phyloP scores from a whole-genome alignment of 1,140 invertebrate genomes.

The Heliconius hermathena region DNA sequence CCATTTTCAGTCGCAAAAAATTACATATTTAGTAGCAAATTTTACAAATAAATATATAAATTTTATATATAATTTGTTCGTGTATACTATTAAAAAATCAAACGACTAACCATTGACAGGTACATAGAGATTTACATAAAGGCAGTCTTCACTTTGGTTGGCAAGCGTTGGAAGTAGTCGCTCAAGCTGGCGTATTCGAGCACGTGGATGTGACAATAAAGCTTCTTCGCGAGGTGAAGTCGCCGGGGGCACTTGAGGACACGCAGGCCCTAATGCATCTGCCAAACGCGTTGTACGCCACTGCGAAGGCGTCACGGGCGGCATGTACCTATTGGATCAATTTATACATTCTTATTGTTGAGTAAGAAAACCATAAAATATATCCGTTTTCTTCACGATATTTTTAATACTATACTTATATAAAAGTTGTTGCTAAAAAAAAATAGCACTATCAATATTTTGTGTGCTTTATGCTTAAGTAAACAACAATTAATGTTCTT shows the following conservation, averaged over 20 bases:
- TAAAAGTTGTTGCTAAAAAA: too few species aligned
- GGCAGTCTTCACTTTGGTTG: slow-evolving; percentile 98
- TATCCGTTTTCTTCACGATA: too few species aligned
- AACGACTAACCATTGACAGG: slow-evolving; percentile 82
- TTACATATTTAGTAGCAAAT: too few species aligned
- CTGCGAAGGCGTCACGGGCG: slow-evolving; percentile 94
- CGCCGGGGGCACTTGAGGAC: slow-evolving; percentile 91
- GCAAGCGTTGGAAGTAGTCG: slow-evolving; percentile 90
- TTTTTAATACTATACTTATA: too few species aligned
- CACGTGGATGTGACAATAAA: slow-evolving; percentile 88
- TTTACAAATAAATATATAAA: too few species aligned
- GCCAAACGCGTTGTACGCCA: slow-evolving; percentile 92
- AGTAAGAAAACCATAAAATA: background rate
- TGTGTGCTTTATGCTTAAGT: too few species aligned
- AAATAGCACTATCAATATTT: too few species aligned
- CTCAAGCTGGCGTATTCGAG: slow-evolving; percentile 90
- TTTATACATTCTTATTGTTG: background rate
- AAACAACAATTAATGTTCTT: background rate
- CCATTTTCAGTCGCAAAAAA: too few species aligned
- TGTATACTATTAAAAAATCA: background rate
- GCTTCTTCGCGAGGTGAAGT: slow-evolving; percentile 87
- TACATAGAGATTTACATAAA: slow-evolving; percentile 97
- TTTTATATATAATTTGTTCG: too few species aligned
- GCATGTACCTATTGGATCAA: slow-evolving; percentile 89
- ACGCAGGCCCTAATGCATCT: slow-evolving; percentile 92